phyloP scores from a whole-genome alignment of 2,797 vertebrate species.

The Bovichtus variegatus region DNA sequence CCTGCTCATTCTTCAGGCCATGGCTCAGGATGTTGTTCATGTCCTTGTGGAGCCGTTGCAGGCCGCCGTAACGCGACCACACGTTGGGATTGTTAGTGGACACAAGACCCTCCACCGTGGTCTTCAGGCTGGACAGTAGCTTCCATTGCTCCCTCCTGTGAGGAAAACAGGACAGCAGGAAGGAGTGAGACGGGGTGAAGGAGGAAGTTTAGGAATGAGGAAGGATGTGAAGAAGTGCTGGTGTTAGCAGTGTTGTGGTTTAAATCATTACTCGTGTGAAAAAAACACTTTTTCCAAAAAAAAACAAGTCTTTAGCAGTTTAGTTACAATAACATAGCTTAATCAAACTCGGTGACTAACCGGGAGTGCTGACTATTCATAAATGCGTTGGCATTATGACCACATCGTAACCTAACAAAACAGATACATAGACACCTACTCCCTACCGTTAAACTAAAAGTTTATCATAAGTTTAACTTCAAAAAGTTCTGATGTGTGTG shows the following conservation, averaged over 20 bases:
- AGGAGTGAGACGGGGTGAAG: neutral
- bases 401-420: neutral
- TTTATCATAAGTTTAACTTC: too few relatives aligned
- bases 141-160: conserved; percentile 94
- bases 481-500: neutral
- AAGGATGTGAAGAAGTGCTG: conserved; percentile 42
- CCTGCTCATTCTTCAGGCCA: conserved; percentile 93
- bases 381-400: neutral
- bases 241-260: conserved; percentile 42
- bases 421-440: neutral
- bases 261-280: conserved; percentile 24
- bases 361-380: neutral
- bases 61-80: conserved; percentile 96
- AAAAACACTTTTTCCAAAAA: conserved; percentile 10
- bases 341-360: conserved; percentile 4
- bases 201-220: conserved; percentile 43
- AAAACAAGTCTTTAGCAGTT: conserved; percentile 37
- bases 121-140: conserved; percentile 94
- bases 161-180: conserved; percentile 8
- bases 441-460: neutral
- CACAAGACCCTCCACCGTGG: conserved; percentile 95
- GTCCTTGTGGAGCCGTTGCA: conserved; percentile 96
- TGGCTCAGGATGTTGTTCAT: conserved; percentile 97
- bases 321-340: neutral
- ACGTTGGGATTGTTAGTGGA: conserved; percentile 96